phyloP scores from a whole-genome alignment of 2,113 vertebrate genomes.

The Lethenteron camtschaticum region DNA sequence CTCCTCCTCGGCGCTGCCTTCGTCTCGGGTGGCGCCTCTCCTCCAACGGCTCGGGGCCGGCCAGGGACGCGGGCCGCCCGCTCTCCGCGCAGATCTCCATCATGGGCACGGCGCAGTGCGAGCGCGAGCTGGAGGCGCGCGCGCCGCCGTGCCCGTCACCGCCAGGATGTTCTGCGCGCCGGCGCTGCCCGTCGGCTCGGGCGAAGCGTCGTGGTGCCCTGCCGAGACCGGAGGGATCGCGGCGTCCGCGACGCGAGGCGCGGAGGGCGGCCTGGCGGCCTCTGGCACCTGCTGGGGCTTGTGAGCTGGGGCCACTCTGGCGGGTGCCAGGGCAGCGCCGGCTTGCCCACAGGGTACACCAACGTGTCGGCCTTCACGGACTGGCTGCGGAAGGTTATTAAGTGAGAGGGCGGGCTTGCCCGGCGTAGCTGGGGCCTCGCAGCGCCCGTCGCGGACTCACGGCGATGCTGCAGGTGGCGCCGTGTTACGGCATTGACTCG shows the following conservation, averaged over 20 bases:
- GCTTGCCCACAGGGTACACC: conserved; percentile 70
- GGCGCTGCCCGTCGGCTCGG: conserved; percentile 25
- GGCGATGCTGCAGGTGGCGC: no score
- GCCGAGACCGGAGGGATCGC: conserved; percentile 82
- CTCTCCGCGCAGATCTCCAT: conserved; percentile 43
- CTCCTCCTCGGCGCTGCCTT: conserved; percentile 17
- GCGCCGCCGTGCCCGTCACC: conserved; percentile 56
- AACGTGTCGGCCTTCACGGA: conserved; percentile 57
- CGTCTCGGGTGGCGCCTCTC: conserved; percentile 64
- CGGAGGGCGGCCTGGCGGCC: conserved; percentile 19
- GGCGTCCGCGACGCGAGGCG: conserved; percentile 29
- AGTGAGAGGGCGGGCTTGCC: conserved; percentile 23
- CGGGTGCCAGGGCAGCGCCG: conserved; percentile 32
- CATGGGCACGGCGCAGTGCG: conserved; percentile 56
- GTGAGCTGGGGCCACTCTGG: conserved; percentile 88
- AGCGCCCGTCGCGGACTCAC: no score
- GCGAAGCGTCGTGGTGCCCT: conserved; percentile 51
- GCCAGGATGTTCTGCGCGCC: conserved; percentile 85
- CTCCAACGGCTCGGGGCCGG: conserved; percentile 19
- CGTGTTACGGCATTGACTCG: no score
- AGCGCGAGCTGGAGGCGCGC: conserved; percentile 61
- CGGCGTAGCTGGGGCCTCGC: no score
- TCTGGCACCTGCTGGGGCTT: conserved; percentile 67
- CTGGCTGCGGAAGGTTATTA: conserved; percentile 83
- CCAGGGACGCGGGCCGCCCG: conserved; percentile 36